Evolutionary conservation across 2,797 vertebrate genomes (phyloP).

Genomic region (Crypturellus tataupa): DNA sequence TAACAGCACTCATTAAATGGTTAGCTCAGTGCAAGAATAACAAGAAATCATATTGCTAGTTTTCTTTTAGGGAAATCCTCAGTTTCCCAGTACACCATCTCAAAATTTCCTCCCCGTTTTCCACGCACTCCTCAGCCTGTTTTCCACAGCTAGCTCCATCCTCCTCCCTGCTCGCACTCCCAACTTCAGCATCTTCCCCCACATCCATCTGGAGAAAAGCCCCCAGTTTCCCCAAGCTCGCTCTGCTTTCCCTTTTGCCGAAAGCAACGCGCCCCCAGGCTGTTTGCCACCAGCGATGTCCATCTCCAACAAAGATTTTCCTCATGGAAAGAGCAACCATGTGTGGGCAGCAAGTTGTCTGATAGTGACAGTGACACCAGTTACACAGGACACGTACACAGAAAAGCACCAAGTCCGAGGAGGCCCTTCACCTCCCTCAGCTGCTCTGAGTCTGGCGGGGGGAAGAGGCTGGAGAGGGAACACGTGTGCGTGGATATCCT

Average conservation of each 20-base stretch:
- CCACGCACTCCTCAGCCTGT: background rate
- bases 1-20: background rate
- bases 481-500: accelerated
- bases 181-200: background rate
- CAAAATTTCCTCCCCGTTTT: background rate
- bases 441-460: background rate
- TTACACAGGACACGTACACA: too few species aligned
- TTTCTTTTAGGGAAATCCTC: background rate
- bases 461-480: background rate
- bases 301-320: background rate
- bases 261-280: background rate
- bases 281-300: background rate
- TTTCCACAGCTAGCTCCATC: background rate
- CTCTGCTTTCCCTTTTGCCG: background rate
- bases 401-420: background rate
- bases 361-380: too few species aligned
- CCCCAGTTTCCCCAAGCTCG: background rate
- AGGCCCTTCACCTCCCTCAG: background rate
- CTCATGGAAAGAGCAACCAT: background rate
- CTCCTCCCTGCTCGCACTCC: background rate
- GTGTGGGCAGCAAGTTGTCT: too few species aligned
- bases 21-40: background rate
- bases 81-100: background rate
- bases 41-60: background rate
- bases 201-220: background rate